phyloP scores from a whole-genome alignment of 2,113 vertebrate species.

The Pithys albifrons region DNA sequence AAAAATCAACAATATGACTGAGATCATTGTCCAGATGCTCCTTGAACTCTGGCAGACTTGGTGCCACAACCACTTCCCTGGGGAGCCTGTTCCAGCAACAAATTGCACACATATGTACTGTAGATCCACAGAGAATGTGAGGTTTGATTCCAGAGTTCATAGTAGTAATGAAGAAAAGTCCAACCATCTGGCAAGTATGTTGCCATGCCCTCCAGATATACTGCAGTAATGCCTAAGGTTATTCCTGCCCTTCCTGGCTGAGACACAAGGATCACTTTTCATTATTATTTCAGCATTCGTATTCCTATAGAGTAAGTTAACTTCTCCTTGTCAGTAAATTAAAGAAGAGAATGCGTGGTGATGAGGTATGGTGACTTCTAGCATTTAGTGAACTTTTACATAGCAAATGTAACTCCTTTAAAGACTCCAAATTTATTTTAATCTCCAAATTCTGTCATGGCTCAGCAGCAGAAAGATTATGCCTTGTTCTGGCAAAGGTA shows the following conservation, averaged over 20 bases:
- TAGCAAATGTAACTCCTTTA: neutral
- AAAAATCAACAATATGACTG: neutral
- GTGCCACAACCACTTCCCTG: neutral
- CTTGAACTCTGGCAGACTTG: neutral
- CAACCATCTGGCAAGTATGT: neutral
- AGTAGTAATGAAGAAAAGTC: neutral
- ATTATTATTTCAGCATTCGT: neutral
- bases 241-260: neutral
- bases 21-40: neutral
- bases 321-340: neutral
- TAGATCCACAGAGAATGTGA: neutral
- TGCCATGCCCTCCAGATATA: neutral
- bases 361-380: neutral
- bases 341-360: neutral
- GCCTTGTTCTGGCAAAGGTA: neutral
- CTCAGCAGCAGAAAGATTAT: neutral
- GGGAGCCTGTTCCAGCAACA: neutral
- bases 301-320: neutral
- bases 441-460: neutral
- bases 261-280: neutral
- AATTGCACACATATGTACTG: neutral
- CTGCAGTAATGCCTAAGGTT: neutral
- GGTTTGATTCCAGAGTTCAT: neutral
- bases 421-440: neutral
- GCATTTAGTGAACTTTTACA: neutral